Evolutionary conservation across 1,140 invertebrate genomes (phyloP), one percentile per base, ranked within the genome.

Genomic region (Lethocerus indicus): DNA sequence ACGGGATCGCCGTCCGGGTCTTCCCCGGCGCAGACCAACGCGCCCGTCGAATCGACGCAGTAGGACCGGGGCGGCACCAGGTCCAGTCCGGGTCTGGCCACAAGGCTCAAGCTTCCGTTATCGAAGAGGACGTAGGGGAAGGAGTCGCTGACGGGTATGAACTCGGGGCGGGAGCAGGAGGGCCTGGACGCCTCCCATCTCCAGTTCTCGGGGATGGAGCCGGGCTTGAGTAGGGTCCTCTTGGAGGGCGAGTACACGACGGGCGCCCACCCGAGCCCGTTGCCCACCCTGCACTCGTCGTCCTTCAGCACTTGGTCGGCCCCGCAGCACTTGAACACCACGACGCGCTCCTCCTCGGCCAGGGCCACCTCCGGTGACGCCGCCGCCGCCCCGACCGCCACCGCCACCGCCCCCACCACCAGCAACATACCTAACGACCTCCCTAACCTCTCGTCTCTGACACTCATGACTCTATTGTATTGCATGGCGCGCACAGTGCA

Each of bases 11-110:
- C 24, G 14, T 48, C 37, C 1, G 16, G 57, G 24, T 56, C 58
- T 18, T 62, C 63, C 20, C 61, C 62, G 23, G 60, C 56, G 58
- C 79, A 82, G 1, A 75, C 69, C 0, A 81, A 59, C 5, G 75
- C 66, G 1, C 70, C 71, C 1, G 62, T 64, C 3, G 65, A 56
- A 55, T 81, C 78, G 16, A 72, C 68, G 56, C 78, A 81, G 54
- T 72, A 81, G 3, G 70, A 62, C 0, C 54, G 46, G 0, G 71
- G 67, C 2, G 64, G 32, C 9, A 53, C 12, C 12, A 54, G 44
- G 2, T 21, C 37, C 12, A 53, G 32, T 18, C 14, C 24, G 24
- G 39, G 18, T n/a, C n/a, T n/a, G 18, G 28, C 27, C 0, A 32
- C 51, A 5, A 56, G 61, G 27, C 69, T 62, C 0, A 71, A 62